Conservation (phyloP, 2,888 invertebrate species). For the Euplexia lucipara region DNA sequence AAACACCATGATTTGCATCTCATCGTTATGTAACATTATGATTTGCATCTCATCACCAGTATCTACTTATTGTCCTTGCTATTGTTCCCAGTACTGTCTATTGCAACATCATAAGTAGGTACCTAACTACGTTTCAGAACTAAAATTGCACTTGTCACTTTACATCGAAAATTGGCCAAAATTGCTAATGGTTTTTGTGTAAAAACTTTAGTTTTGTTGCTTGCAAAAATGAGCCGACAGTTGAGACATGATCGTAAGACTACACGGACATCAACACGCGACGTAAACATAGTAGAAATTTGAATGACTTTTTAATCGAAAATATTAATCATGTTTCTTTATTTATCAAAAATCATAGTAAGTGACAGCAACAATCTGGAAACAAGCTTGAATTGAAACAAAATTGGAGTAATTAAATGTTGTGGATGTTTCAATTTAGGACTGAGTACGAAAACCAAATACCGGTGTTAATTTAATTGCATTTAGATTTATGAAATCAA, state of each 20-base stretch:
- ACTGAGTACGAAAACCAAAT: no score
- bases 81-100: constrained; percentile 7
- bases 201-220: constrained; percentile 4
- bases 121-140: constrained; percentile 17
- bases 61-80: constrained; percentile 2
- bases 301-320: no score
- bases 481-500: no score
- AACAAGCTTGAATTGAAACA: no score
- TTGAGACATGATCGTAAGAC: background rate
- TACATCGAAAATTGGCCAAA: constrained; percentile 44
- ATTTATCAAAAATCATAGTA: no score
- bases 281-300: no score
- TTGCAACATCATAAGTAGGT: constrained; percentile 43
- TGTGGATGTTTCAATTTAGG: no score
- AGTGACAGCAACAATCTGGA: no score
- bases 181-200: constrained; percentile 28
- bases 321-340: no score
- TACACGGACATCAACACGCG: background rate
- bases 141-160: constrained; percentile 49
- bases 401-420: no score
- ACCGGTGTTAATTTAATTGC: no score
- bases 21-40: background rate
- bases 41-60: background rate
- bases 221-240: constrained; percentile 1
- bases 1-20: no score